phyloP scores from a whole-genome alignment of 2,888 invertebrate genomes.

The Blastobasis lacticolella region DNA sequence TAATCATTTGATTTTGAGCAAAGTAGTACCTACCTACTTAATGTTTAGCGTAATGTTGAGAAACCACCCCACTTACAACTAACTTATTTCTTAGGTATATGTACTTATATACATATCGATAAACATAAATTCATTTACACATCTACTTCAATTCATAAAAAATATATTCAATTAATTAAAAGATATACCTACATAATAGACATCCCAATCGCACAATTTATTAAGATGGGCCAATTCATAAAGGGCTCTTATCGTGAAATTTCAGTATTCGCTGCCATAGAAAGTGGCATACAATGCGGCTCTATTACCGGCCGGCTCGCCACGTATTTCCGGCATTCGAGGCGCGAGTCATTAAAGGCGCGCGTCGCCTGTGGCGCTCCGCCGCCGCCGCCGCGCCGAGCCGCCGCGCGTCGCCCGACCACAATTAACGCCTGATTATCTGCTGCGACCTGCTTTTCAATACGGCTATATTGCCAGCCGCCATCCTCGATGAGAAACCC shows the following conservation, averaged over 20 bases:
- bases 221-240: constrained; percentile 15
- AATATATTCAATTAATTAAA: too few relatives aligned
- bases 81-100: too few relatives aligned
- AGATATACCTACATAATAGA: too few relatives aligned
- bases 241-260: constrained; percentile 53
- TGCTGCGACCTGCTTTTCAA: constrained; percentile 28
- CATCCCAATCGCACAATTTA: too few relatives aligned
- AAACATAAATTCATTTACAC: too few relatives aligned
- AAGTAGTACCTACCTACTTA: too few relatives aligned
- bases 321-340: constrained; percentile 69
- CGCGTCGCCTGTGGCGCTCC: constrained; percentile 22
- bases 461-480: constrained; percentile 3
- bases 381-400: constrained; percentile 15
- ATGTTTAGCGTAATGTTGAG: too few relatives aligned
- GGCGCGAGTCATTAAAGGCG: constrained; percentile 58
- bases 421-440: constrained; percentile 63
- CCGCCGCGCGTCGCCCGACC: constrained; percentile 24
- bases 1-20: too few relatives aligned
- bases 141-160: too few relatives aligned
- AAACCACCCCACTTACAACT: too few relatives aligned
- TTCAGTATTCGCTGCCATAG: constrained; percentile 64
- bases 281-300: constrained; percentile 66
- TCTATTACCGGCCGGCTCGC: constrained; percentile 61
- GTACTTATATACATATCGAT: too few relatives aligned
- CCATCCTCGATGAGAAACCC: constrained; percentile 26